Conservation (phyloP, 2,888 invertebrate genomes). For the Scrobipalpa costella region DNA sequence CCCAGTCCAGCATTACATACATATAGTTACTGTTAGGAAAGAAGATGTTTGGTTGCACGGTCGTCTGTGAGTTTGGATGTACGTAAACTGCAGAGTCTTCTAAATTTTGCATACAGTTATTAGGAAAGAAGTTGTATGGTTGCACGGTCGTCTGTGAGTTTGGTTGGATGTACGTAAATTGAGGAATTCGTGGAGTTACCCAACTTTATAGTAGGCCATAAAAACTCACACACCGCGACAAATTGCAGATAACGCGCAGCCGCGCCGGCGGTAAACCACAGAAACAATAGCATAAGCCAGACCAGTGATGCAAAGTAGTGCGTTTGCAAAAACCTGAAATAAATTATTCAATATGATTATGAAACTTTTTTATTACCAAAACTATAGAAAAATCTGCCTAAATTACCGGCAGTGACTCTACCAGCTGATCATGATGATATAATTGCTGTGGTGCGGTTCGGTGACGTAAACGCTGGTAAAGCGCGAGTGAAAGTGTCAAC, state of each 20-base stretch:
- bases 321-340: slow-evolving; percentile 8
- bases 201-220: slow-evolving; percentile 25
- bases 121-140: slow-evolving; percentile 8
- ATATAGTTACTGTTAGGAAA: too few species aligned
- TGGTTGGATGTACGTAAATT: slow-evolving; percentile 26
- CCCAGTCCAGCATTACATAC: too few species aligned
- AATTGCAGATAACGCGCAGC: slow-evolving; percentile 43
- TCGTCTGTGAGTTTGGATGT: too few species aligned
- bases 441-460: slow-evolving; percentile 54
- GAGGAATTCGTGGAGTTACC: slow-evolving; percentile 29
- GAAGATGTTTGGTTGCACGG: too few species aligned
- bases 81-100: not conserved
- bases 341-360: not conserved
- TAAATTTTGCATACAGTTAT: not conserved
- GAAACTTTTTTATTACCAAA: not conserved
- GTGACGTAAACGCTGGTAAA: slow-evolving; percentile 67
- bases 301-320: slow-evolving; percentile 14
- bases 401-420: slow-evolving; percentile 39
- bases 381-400: not conserved
- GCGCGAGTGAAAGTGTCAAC: slow-evolving; percentile 71
- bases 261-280: slow-evolving; percentile 43
- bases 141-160: not conserved
- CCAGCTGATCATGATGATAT: slow-evolving; percentile 70
- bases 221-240: slow-evolving; percentile 33
- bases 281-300: slow-evolving; percentile 39